Evolutionary conservation across 2,113 vertebrate species (phyloP).

Genomic region (Ictalurus furcatus): DNA sequence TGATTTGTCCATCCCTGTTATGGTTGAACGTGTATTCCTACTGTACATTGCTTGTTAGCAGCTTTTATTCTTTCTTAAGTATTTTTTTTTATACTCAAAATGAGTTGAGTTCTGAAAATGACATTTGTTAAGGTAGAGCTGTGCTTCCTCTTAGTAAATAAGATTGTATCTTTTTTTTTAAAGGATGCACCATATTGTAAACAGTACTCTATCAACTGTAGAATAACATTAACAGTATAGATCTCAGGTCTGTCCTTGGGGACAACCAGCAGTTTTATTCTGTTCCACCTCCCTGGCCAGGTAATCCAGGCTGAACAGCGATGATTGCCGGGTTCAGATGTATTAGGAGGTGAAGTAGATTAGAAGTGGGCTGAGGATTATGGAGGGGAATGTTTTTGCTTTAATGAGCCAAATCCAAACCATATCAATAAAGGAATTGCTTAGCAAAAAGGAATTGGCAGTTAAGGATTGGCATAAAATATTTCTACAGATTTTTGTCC

Average conservation of each 20-base stretch:
- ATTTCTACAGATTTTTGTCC: background rate
- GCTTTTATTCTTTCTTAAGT: background rate
- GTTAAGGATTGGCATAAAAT: background rate
- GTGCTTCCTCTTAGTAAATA: too few relatives aligned
- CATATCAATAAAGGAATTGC: background rate
- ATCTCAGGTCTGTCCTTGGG: background rate
- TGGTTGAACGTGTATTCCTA: background rate
- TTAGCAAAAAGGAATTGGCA: background rate
- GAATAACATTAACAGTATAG: background rate
- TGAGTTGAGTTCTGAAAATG: too few relatives aligned
- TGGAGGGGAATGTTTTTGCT: background rate
- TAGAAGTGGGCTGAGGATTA: constrained; percentile 11
- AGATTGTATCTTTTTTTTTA: background rate
- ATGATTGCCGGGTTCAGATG: background rate
- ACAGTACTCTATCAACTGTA: background rate
- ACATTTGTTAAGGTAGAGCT: too few relatives aligned
- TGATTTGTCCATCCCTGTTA: background rate
- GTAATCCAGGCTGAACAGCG: constrained; percentile 16
- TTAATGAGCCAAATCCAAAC: background rate
- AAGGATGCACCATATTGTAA: background rate
- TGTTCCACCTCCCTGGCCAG: background rate
- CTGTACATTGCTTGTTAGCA: background rate
- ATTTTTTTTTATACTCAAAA: background rate
- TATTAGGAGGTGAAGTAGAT: constrained; percentile 22
- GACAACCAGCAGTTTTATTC: background rate